Conservation (phyloP, 1,140 invertebrate genomes). For the Leptestheria dahalacensis region DNA sequence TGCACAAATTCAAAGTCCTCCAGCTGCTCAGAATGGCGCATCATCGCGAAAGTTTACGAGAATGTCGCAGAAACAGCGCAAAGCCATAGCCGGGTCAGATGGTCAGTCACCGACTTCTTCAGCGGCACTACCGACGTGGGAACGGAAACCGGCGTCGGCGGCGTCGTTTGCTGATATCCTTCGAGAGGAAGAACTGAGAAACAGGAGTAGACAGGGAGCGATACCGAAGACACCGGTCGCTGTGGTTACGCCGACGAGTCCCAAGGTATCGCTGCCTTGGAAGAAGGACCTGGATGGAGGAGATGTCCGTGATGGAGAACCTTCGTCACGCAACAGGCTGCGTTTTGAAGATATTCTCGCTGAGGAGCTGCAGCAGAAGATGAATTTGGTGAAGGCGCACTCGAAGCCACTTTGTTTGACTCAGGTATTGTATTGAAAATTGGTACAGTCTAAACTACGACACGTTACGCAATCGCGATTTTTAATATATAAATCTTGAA, state of each 20-base stretch:
- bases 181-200: background rate
- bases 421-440: slow-evolving; percentile 30
- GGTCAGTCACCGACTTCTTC: background rate
- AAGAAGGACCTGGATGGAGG: background rate
- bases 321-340: slow-evolving; percentile 18
- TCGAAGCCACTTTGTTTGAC: slow-evolving; percentile 44
- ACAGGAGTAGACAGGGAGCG: background rate
- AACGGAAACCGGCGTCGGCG: background rate
- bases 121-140: background rate
- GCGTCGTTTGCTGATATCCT: background rate
- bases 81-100: slow-evolving; percentile 24
- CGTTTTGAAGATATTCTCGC: slow-evolving; percentile 39
- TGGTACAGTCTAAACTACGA: background rate
- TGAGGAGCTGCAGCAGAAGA: slow-evolving; percentile 41
- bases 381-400: slow-evolving; percentile 40
- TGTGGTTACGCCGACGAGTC: background rate
- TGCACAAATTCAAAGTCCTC: slow-evolving; percentile 27
- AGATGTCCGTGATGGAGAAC: background rate
- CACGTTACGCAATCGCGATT: too few species aligned
- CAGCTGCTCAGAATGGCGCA: slow-evolving; percentile 19
- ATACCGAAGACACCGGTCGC: background rate
- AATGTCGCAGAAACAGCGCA: slow-evolving; percentile 44
- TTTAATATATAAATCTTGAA: too few species aligned
- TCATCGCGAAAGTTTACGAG: slow-evolving; percentile 32
- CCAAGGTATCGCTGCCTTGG: background rate